Evolutionary conservation across 2,888 invertebrate genomes (phyloP).

Genomic region (Eupithecia vulgata): DNA sequence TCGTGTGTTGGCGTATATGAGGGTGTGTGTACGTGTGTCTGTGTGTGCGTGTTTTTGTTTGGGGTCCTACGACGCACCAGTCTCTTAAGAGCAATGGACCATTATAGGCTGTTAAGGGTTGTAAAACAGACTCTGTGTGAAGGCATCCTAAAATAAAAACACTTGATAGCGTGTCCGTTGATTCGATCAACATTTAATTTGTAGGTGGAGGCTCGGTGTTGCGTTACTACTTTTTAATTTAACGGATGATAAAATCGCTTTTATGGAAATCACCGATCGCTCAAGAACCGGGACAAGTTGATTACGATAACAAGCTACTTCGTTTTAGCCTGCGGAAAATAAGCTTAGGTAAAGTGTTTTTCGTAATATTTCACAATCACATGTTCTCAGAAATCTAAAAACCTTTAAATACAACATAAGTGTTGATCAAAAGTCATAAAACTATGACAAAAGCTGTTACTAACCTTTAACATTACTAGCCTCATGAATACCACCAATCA

Average conservation of each 20-base stretch:
- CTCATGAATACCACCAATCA: neutral
- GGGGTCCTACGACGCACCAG: no score
- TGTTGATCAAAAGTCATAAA: no score
- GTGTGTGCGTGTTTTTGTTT: no score
- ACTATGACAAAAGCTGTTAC: neutral
- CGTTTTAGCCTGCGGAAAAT: neutral
- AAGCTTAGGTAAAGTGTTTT: neutral
- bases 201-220: constrained; percentile 28
- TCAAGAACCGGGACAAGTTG: constrained; percentile 36
- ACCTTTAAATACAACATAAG: no score
- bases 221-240: constrained; percentile 39
- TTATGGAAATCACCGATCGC: constrained; percentile 36
- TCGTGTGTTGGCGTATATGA: no score
- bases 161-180: constrained; percentile 33
- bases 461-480: neutral
- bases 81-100: no score
- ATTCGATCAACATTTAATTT: constrained; percentile 37
- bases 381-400: no score
- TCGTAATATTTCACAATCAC: neutral
- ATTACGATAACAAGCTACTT: constrained; percentile 17
- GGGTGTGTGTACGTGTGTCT: no score
- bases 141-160: neutral
- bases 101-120: no score
- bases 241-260: constrained; percentile 37
- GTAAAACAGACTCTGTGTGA: no score